Percentiles rank a stretch among this genome's conserved stretches.
phyloP scores from a whole-genome alignment of 2,113 vertebrate genomes.

The Myrmecophaga tridactyla region DNA sequence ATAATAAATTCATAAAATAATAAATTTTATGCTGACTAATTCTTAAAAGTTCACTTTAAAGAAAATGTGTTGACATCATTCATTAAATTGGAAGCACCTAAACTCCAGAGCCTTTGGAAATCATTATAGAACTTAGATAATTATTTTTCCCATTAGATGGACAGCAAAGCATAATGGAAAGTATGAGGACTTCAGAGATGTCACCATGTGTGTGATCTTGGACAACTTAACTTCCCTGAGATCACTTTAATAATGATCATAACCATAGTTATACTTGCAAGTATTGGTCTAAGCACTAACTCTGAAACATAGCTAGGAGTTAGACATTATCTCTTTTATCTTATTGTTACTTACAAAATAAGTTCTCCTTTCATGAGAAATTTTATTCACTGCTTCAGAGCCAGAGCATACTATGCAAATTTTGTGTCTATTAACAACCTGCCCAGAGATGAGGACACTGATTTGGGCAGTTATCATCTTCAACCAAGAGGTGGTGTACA shows the following conservation, averaged over 20 bases:
- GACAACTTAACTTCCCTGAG: not conserved
- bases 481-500: not conserved
- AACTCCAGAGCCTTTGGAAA: not conserved
- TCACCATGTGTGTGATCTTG: not conserved
- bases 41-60: not conserved
- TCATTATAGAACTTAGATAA: not conserved
- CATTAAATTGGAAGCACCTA: not conserved
- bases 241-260: not conserved
- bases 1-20: not conserved
- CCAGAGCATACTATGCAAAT: not conserved
- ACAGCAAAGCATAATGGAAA: not conserved
- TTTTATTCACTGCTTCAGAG: not conserved
- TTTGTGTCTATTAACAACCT: not conserved
- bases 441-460: not conserved
- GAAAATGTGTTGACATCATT: not conserved
- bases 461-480: not conserved
- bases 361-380: not conserved
- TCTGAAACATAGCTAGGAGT: not conserved
- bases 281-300: not conserved
- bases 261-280: not conserved
- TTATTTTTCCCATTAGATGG: not conserved
- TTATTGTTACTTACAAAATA: not conserved
- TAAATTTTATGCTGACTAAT: not conserved
- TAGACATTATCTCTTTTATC: not conserved
- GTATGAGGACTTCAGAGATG: not conserved